Conservation (phyloP, 2,113 vertebrate species). For the Nibea albiflora region DNA sequence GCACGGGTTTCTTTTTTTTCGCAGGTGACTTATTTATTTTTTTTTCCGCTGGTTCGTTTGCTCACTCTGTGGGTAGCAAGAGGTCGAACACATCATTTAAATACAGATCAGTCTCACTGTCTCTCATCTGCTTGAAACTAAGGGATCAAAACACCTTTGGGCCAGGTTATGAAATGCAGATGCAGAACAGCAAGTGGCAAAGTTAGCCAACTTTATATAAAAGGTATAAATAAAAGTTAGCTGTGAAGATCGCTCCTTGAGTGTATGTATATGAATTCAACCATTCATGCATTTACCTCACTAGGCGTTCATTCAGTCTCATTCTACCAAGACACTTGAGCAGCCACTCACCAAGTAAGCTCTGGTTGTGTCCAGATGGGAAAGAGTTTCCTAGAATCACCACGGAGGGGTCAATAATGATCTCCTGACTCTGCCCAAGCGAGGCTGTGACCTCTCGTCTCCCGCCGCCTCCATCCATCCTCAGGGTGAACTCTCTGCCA, state of each 20-base stretch:
- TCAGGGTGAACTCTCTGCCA: slow-evolving; percentile 89
- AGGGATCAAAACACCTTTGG: slow-evolving; percentile 36
- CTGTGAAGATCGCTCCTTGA: background rate
- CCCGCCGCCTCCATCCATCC: slow-evolving; percentile 88
- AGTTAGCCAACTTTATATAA: slow-evolving; percentile 10
- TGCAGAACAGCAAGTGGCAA: background rate
- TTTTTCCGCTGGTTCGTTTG: slow-evolving; percentile 61
- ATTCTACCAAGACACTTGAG: background rate
- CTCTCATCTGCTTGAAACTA: slow-evolving; percentile 38
- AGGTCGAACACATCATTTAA: slow-evolving; percentile 58
- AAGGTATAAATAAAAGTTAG: background rate
- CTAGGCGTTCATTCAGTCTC: background rate
- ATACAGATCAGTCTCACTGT: slow-evolving; percentile 52
- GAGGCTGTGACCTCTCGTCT: slow-evolving; percentile 84
- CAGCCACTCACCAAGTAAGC: slow-evolving; percentile 86
- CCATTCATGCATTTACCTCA: background rate
- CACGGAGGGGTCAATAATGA: slow-evolving; percentile 86
- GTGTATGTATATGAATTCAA: background rate
- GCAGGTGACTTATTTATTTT: slow-evolving; percentile 15
- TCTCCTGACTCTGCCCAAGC: slow-evolving; percentile 86
- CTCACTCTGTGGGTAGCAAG: slow-evolving; percentile 45
- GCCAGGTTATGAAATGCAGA: slow-evolving; percentile 10
- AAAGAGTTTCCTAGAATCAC: slow-evolving; percentile 89
- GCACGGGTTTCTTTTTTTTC: slow-evolving; percentile 53
- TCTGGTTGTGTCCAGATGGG: slow-evolving; percentile 84